These are phyloP conservation scores for Rotaria macrura DNA, from an alignment of 2,888 invertebrate species.

Conservation along the genomic window DNA sequence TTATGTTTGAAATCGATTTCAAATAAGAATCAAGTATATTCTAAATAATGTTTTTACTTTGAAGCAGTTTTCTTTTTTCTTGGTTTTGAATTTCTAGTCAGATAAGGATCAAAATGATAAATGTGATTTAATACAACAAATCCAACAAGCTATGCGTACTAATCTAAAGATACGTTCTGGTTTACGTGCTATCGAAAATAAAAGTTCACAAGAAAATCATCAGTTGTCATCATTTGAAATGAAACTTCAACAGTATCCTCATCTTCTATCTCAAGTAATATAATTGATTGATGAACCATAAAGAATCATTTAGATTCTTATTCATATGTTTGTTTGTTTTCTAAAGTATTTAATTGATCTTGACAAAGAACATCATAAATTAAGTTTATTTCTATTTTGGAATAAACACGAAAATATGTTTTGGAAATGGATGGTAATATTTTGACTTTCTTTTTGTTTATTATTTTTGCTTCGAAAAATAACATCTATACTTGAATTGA, in stretches of 20 bases:
- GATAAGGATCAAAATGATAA: neutral
- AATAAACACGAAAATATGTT: neutral
- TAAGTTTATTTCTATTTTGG: neutral
- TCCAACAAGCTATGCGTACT: neutral
- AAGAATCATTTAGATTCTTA: too few relatives aligned
- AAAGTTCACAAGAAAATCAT: neutral
- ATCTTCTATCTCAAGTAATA: neutral
- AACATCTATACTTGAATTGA: neutral
- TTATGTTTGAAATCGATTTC: neutral
- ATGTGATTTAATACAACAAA: neutral
- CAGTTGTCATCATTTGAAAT: neutral
- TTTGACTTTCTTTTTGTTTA: too few relatives aligned
- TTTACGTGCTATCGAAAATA: neutral
- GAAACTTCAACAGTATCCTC: neutral
- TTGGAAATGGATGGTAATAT: constrained; percentile 23
- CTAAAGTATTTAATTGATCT: neutral
- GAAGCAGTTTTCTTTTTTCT: neutral
- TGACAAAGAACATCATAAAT: neutral
- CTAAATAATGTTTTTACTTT: neutral
- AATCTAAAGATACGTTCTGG: neutral
- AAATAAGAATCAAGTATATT: neutral
- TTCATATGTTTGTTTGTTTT: too few relatives aligned
- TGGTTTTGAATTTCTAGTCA: neutral
- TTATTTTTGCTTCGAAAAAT: too few relatives aligned
- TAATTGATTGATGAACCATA: neutral